phyloP scores from a whole-genome alignment of 2,797 vertebrate species.

The Enteromius thamalakanensis region DNA sequence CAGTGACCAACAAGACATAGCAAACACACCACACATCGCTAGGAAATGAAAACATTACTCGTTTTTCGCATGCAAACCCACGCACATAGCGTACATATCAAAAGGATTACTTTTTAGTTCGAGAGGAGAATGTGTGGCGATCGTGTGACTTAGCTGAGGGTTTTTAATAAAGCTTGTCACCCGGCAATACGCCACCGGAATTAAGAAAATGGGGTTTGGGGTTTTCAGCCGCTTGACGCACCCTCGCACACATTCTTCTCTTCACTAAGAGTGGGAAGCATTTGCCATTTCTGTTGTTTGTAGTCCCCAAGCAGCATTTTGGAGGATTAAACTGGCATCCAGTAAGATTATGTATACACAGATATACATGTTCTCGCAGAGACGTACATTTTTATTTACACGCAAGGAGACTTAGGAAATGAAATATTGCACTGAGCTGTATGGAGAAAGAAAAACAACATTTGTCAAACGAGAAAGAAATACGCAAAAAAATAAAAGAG shows the following conservation, averaged over 20 bases:
- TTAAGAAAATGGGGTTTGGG: slow-evolving; percentile 41
- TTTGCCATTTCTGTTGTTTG: slow-evolving; percentile 13
- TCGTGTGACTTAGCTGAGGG: slow-evolving; percentile 9
- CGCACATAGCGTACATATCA: not conserved
- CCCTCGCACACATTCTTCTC: slow-evolving; percentile 4
- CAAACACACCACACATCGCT: not conserved
- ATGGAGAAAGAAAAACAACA: not conserved
- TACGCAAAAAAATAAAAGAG: not conserved
- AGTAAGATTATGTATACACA: slow-evolving; percentile 17
- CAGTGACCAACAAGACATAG: slow-evolving; percentile 3
- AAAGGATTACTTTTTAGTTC: slow-evolving; percentile 6
- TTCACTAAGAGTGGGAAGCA: slow-evolving; percentile 7
- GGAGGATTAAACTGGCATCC: slow-evolving; percentile 20
- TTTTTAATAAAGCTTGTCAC: slow-evolving; percentile 41
- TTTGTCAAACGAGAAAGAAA: not conserved
- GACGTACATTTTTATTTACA: slow-evolving; percentile 12
- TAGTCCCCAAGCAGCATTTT: slow-evolving; percentile 26
- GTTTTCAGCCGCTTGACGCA: slow-evolving; percentile 25
- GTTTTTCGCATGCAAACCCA: slow-evolving; percentile 22
- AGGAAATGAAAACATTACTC: slow-evolving; percentile 3
- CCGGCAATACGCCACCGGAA: not conserved
- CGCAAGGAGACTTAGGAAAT: not conserved
- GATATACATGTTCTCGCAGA: slow-evolving; percentile 2
- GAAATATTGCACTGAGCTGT: not conserved
- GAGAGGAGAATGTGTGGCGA: not conserved